Evolutionary conservation across 2,113 vertebrate genomes (phyloP), one percentile per base, ranked within the genome.

Genomic region (Numenius arquata): DNA sequence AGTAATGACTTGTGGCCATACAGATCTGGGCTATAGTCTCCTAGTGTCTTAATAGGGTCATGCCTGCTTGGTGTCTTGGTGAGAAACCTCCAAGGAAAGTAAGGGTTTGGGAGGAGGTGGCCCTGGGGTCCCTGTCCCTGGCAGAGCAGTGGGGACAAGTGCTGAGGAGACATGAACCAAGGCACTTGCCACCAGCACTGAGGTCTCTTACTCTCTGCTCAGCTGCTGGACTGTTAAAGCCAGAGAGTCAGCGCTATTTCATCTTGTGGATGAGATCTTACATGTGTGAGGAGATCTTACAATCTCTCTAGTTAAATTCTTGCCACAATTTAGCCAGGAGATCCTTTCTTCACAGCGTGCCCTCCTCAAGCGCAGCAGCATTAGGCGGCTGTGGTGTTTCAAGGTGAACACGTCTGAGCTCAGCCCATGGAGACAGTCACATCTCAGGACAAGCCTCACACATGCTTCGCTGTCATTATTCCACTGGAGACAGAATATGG

Each of bases 191-290:
- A 52, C 48, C 26, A 73, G 25, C 34, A 38, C 41, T 0, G 2
- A 40, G 22, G 13, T 13, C 6, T 38, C 29, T 61, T 41, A 25
- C 48, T 30, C 30, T 73, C 45, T 74, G 59, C 36, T 93, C 62
- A 78, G 30, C 26, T 30, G 27, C 15, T 0, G 4, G 32, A 6
- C 21, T 34, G 36, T 68, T 48, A 65, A 66, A 58, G 21, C 32
- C 0, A 0, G 11, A 13, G 29, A n/a, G 11, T 47, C 66, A 32
- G 27, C 3, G 1, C 1, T 25, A 68, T 40, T 88, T 88, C 38
- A 22, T 21, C 43, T 38, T 25, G 21, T 32, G 50, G 13, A n/a
- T n/a, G n/a, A n/a, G n/a, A n/a, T n/a, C n/a, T n/a, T n/a, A n/a
- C n/a, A n/a, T n/a, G n/a, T n/a, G n/a, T n/a, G n/a, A n/a, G n/a